phyloP scores from a whole-genome alignment of 2,113 vertebrate genomes.

The Falco punctatus region DNA sequence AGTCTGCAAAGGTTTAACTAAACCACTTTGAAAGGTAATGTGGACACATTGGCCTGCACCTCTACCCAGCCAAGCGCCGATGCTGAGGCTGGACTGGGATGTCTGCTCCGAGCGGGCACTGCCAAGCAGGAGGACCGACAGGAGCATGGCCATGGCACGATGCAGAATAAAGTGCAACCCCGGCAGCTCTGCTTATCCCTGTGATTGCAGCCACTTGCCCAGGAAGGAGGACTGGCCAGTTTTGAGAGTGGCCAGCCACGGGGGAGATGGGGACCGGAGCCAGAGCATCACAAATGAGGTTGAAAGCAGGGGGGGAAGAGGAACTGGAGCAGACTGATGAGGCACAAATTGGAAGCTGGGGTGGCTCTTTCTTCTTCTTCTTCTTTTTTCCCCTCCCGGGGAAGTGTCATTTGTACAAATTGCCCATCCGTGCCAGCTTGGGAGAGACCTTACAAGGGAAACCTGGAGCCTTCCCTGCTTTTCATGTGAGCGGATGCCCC shows the following conservation, averaged over 20 bases:
- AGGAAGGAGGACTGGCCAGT: background rate
- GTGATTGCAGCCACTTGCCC: accelerated
- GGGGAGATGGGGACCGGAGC: background rate
- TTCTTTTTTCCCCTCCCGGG: background rate
- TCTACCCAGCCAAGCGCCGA: accelerated
- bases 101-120: accelerated
- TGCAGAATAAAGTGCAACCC: accelerated
- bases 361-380: background rate
- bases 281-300: background rate
- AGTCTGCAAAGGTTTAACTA: background rate
- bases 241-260: accelerated
- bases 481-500: slow-evolving; percentile 59
- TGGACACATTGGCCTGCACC: background rate
- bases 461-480: slow-evolving; percentile 53
- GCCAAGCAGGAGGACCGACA: accelerated
- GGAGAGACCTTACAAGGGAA: slow-evolving; percentile 50
- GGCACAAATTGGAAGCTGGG: slow-evolving; percentile 38
- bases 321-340: background rate
- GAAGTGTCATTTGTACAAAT: slow-evolving; percentile 70
- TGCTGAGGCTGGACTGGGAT: background rate
- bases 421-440: slow-evolving; percentile 37
- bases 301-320: background rate
- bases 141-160: accelerated
- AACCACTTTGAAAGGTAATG: background rate
- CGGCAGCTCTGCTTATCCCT: background rate